These are phyloP conservation scores for Hyles vespertilio DNA, from an alignment of 1,140 invertebrate genomes.

Conservation along the genomic window DNA sequence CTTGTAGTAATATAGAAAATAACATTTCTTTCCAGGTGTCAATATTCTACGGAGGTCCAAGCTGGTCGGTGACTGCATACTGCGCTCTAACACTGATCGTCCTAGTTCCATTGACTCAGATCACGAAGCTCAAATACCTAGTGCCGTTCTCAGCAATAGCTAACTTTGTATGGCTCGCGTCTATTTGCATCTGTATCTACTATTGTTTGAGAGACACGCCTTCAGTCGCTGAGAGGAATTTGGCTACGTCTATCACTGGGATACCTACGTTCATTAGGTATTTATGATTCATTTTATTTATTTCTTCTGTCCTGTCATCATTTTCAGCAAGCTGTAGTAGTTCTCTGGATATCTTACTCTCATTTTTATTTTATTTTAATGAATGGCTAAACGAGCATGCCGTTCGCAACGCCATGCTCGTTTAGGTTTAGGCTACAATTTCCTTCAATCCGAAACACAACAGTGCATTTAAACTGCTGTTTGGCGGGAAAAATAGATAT, in stretches of 20 bases:
- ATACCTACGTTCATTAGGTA: slow-evolving; percentile 81
- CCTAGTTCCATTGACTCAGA: slow-evolving; percentile 79
- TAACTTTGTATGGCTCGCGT: slow-evolving; percentile 82
- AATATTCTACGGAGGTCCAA: slow-evolving; percentile 57
- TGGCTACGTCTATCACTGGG: slow-evolving; percentile 70
- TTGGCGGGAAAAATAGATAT: no score
- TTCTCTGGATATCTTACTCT: no score
- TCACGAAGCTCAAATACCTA: slow-evolving; percentile 83
- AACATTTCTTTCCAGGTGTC: slow-evolving; percentile 62
- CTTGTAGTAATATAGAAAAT: no score
- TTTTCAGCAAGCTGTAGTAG: no score
- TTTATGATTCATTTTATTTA: not conserved
- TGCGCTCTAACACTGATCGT: slow-evolving; percentile 78
- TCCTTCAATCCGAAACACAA: no score
- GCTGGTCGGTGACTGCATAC: slow-evolving; percentile 70
- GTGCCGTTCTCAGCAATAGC: slow-evolving; percentile 86
- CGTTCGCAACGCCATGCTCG: no score
- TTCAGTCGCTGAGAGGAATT: slow-evolving; percentile 66
- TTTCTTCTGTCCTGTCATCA: no score
- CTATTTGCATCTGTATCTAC: slow-evolving; percentile 84
- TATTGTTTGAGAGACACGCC: slow-evolving; percentile 80
- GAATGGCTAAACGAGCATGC: no score
- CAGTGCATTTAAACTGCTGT: no score
- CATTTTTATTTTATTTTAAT: no score
- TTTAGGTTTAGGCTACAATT: no score